These are phyloP conservation scores for Lissocephala sabroskyi DNA, from an alignment of 2,888 invertebrate species.

Conservation along the genomic window DNA sequence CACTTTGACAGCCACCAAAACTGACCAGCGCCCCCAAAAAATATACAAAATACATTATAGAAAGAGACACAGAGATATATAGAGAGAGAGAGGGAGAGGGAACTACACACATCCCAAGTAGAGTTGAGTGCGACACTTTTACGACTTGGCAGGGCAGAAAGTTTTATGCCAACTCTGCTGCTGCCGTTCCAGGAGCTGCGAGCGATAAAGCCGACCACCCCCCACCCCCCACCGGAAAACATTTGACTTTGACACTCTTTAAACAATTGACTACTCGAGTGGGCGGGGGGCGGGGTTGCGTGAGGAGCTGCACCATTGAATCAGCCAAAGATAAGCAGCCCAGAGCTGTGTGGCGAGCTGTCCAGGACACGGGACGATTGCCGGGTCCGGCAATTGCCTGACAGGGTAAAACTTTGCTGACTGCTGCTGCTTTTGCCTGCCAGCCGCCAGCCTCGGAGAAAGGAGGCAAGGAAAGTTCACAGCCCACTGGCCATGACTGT, in stretches of 20 bases:
- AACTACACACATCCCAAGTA: background rate
- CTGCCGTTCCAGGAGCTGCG: too few species aligned
- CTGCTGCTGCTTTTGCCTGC: slow-evolving; percentile 5
- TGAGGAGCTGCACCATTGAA: slow-evolving; percentile 33
- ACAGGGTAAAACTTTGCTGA: slow-evolving; percentile 22
- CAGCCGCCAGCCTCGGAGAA: background rate
- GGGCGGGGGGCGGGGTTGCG: slow-evolving; percentile 10
- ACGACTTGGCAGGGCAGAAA: slow-evolving; percentile 42
- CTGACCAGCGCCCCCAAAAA: background rate
- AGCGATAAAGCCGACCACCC: slow-evolving; percentile 39
- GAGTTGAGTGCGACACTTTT: slow-evolving; percentile 45
- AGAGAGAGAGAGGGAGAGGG: background rate
- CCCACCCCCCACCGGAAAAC: slow-evolving; percentile 17
- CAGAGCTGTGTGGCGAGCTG: slow-evolving; percentile 38
- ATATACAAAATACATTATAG: background rate
- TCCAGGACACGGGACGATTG: slow-evolving; percentile 27
- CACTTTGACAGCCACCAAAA: slow-evolving; percentile 6
- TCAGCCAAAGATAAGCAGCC: slow-evolving; percentile 49
- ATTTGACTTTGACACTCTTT: slow-evolving; percentile 63
- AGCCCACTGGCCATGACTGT: too few species aligned
- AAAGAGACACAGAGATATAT: background rate
- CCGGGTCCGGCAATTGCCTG: slow-evolving; percentile 12
- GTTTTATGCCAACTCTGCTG: slow-evolving; percentile 58
- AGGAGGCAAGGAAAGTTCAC: background rate
- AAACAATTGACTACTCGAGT: slow-evolving; percentile 41